These are phyloP conservation scores for Anableps anableps DNA, from an alignment of 2,797 vertebrate species.

Conservation along the genomic window DNA sequence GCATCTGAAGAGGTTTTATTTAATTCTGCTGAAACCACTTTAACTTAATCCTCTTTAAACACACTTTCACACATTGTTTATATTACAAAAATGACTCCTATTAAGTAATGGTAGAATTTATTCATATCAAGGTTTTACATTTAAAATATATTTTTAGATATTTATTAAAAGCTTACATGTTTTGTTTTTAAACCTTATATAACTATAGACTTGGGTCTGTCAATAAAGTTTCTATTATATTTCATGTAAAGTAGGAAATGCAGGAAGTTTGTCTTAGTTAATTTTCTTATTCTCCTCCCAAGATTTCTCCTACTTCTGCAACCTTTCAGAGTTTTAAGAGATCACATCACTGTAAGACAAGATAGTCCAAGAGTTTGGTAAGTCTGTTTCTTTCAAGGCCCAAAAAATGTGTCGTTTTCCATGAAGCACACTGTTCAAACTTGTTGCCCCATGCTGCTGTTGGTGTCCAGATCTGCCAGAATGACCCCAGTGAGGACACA, in stretches of 20 bases:
- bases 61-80: not conserved
- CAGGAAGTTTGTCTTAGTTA: not conserved
- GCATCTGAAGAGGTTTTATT: not conserved
- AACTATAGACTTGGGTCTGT: not conserved
- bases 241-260: not conserved
- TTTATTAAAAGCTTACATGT: not conserved
- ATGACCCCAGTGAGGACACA: conserved; percentile 50
- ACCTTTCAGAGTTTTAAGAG: not conserved
- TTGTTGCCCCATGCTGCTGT: conserved; percentile 21
- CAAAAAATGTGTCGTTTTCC: conserved; percentile 6
- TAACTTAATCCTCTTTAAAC: not conserved
- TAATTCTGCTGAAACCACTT: not conserved
- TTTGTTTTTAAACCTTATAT: not conserved
- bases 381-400: not conserved
- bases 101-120: not conserved
- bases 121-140: not conserved
- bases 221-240: not conserved
- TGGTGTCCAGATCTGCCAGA: conserved; percentile 51
- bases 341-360: not conserved
- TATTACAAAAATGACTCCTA: not conserved
- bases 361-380: not conserved
- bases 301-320: not conserved
- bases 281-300: not conserved
- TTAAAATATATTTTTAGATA: not conserved
- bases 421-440: conserved; percentile 1